Evolutionary conservation across 2,113 vertebrate species (phyloP), one percentile per base, ranked within the genome.

Genomic region (Cryptotis parvus): DNA sequence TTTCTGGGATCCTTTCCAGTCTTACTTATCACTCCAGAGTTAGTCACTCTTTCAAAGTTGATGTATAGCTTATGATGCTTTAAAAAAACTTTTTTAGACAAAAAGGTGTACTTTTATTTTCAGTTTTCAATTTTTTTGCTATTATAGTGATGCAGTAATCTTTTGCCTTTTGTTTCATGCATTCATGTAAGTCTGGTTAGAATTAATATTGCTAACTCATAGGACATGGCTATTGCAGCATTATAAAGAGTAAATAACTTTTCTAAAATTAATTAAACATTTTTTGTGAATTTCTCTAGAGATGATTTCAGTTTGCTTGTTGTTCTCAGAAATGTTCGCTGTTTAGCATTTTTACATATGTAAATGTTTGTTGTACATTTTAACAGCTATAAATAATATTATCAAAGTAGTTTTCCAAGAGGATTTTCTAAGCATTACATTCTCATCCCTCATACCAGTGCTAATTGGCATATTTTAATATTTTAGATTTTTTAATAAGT

Each of bases 401-500:
- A 33, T 73, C 55, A 43, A 39, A 68, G 87, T 85, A 76, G 1
- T 52, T 83, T 90, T 41, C 9, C 27, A 37, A 39, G 58, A 49
- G n/a, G 3, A 1, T 81, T 82, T 91, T 91, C 37, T 82, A 27
- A 26, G 15, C 84, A n/a, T 85, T 63, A 84, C 15, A 43, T 45
- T 31, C 49, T 86, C 65, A 78, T 11, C 26, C 26, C 75, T 3
- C 24, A 49, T 76, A 49, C 18, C 39, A 76, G 1, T 68, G 14
- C 31, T 84, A 61, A 73, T 72, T 88, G 31, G 66, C 70, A 45
- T 39, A 61, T n/a, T 81, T 86, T 55, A 83, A 66, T 88, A 49
- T 81, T 35, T 84, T 90, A 73, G 24, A 68, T 77, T 74, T 52
- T 35, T 85, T 74, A 88, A 27, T 90, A 61, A 69, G 65, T 89